These are phyloP conservation scores for Choristoneura rosaceana DNA, from an alignment of 2,888 invertebrate genomes.

Conservation along the genomic window DNA sequence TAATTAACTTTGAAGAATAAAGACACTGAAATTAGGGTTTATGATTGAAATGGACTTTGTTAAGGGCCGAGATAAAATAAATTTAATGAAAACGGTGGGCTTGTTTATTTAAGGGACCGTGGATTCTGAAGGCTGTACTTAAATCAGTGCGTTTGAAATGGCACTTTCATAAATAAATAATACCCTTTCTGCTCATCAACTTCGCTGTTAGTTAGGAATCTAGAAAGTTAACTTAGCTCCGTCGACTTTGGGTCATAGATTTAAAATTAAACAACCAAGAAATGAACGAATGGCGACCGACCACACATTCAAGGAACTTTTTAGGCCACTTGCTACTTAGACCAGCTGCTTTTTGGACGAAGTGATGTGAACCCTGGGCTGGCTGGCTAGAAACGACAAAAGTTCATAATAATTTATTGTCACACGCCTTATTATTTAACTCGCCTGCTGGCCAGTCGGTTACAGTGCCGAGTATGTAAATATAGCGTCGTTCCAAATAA, in stretches of 20 bases:
- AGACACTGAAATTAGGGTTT: conserved; percentile 40
- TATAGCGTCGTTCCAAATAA: background rate
- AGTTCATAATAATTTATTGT: too few relatives aligned
- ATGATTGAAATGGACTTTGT: conserved; percentile 42
- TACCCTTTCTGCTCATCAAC: background rate
- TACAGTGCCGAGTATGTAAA: background rate
- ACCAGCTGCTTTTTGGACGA: too few relatives aligned
- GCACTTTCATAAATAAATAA: conserved; percentile 25
- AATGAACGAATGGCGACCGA: too few relatives aligned
- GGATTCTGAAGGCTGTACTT: conserved; percentile 20
- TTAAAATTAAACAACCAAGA: too few relatives aligned
- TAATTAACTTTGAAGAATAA: conserved; percentile 39
- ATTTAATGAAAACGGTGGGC: conserved; percentile 49
- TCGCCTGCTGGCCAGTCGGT: too few relatives aligned
- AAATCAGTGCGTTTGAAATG: conserved; percentile 24
- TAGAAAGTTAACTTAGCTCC: background rate
- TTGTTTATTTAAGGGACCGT: conserved; percentile 23
- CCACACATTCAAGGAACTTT: too few relatives aligned
- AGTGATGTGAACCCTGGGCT: too few relatives aligned
- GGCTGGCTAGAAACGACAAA: too few relatives aligned
- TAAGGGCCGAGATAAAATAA: conserved; percentile 46
- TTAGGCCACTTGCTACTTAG: too few relatives aligned
- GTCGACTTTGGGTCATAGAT: too few relatives aligned
- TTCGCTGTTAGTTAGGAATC: background rate
- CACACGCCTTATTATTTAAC: too few relatives aligned